Percentiles rank a stretch among this genome's conserved stretches.
Evolutionary conservation across 2,888 invertebrate genomes (phyloP).

Genomic region (Pachymerium ferrugineum): DNA sequence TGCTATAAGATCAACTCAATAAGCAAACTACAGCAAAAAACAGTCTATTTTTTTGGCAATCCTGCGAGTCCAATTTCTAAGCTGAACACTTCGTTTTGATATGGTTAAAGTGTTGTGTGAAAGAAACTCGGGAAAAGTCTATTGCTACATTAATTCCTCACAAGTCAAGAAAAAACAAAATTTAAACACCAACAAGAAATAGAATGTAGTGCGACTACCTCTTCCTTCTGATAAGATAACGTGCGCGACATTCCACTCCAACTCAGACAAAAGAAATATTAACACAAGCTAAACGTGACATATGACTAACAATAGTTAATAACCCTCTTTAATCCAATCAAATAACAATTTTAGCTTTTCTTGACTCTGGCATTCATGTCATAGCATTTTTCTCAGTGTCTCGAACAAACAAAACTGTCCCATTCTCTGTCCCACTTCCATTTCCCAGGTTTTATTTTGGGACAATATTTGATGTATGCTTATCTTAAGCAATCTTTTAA

Average conservation of each 20-base stretch:
- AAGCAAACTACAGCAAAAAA: background rate
- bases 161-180: slow-evolving; percentile 5
- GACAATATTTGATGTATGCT: background rate
- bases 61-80: background rate
- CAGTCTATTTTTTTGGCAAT: slow-evolving; percentile 9
- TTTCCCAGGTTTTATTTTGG: background rate
- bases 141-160: slow-evolving; percentile 6
- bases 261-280: background rate
- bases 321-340: background rate
- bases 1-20: background rate
- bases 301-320: background rate
- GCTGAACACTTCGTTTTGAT: slow-evolving; percentile 7
- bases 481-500: slow-evolving; percentile 3
- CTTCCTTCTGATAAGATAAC: too few relatives aligned
- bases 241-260: too few relatives aligned
- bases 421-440: background rate
- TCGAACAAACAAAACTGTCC: slow-evolving; percentile 13
- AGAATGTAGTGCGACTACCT: background rate
- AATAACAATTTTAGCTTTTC: slow-evolving; percentile 5
- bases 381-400: slow-evolving; percentile 1
- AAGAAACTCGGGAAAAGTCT: slow-evolving; percentile 4
- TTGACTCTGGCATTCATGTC: slow-evolving; percentile 13
- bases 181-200: background rate
- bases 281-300: background rate
- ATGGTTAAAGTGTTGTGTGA: background rate